phyloP scores from a whole-genome alignment of 37 sponge, comb jelly and placozoan genomes.

The Beroe forskalii region DNA sequence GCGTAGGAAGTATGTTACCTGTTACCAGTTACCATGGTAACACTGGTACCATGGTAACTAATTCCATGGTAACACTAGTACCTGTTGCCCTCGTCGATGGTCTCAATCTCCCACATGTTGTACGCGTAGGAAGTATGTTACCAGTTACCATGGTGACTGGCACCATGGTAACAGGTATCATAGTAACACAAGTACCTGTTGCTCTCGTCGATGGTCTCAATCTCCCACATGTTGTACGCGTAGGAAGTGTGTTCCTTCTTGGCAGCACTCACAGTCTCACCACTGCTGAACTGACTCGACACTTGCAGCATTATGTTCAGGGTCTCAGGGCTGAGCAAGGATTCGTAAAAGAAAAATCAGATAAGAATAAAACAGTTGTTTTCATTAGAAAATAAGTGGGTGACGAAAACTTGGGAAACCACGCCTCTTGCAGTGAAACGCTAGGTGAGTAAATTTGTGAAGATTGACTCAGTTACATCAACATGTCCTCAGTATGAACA shows the following conservation, averaged over 20 bases:
- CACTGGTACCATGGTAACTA: too few relatives aligned
- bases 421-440: too few relatives aligned
- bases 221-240: slow-evolving; percentile 60
- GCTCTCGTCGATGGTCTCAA: slow-evolving; percentile 15
- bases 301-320: slow-evolving; percentile 47
- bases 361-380: background rate
- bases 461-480: too few relatives aligned
- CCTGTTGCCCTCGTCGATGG: slow-evolving; percentile 42
- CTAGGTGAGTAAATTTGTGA: too few relatives aligned
- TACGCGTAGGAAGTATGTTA: slow-evolving; percentile 56
- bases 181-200: too few relatives aligned
- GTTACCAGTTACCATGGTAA: too few relatives aligned
- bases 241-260: slow-evolving; percentile 49
- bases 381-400: too few relatives aligned
- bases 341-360: background rate
- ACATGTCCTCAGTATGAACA: too few relatives aligned
- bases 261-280: background rate
- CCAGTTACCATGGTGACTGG: background rate
- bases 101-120: slow-evolving; percentile 53
- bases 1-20: too few relatives aligned
- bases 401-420: too few relatives aligned
- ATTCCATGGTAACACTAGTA: too few relatives aligned
- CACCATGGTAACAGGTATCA: too few relatives aligned
- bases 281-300: slow-evolving; percentile 11
- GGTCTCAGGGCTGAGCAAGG: slow-evolving; percentile 35